Base-by-base conservation (phyloP, 2,113 vertebrate genomes). In the Anhinga anhinga region DNA sequence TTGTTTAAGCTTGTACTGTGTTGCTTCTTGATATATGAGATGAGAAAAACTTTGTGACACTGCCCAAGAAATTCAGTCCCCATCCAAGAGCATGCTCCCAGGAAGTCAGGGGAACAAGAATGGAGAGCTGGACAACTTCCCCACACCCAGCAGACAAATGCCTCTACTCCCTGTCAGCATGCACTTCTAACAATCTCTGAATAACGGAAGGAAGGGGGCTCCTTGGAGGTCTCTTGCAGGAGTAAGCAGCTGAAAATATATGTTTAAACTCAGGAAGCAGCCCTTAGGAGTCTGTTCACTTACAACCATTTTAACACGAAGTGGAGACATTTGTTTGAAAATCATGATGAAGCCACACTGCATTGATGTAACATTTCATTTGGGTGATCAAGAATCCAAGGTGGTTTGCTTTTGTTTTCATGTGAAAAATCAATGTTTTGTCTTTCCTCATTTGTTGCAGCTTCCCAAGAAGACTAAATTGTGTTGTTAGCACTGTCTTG, bases 1-100 rank as follows among this genome's bases (percentile, higher is more conserved):
- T 86, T 94, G 90, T 93, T 95, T 94, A 93, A 97, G 70, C 91
- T 91, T 95, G 88, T 84, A 61, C 8, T 72, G 42, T 40, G 22
- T 53, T 86, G 65, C 32, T 89, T 87, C 40, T 71, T 72, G 81
- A 89, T 32, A 79, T 5, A 74, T 2, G 53, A 90, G 61, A 62
- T 49, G 22, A 77, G 65, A 80, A 85, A 95, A 92, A 65, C 47
- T 88, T 95, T 65, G 77, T 69, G 42, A 92, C 65, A 30, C 44
- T 91, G 47, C 29, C 40, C 73, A 84, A 92, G 55, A 55, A 62
- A 58, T 71, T 84, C 18, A 6, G 32, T 53, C 86, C 62, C 19
- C 34, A 67, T 76, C 5, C n/a, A 87, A 44, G 4, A 87, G 2
- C 11, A 80, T 30, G 44, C 9, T 92, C 47, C 26, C 38, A 77